These are phyloP conservation scores for Spea multiplicata DNA, from an alignment of 2,113 vertebrate species.

Conservation along the genomic window DNA sequence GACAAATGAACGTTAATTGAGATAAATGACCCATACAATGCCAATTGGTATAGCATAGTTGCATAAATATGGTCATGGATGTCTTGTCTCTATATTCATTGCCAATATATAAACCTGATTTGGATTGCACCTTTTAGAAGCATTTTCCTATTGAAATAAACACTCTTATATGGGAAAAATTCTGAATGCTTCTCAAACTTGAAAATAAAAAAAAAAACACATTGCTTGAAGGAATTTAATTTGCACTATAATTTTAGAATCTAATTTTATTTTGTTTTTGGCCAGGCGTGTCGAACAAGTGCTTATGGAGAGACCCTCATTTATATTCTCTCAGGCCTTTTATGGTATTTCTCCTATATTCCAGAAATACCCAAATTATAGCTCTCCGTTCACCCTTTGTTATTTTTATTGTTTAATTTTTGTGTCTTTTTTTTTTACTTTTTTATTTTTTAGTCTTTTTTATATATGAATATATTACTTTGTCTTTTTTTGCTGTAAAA, in stretches of 20 bases:
- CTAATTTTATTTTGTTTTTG: conserved; percentile 64
- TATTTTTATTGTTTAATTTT: conserved; percentile 55
- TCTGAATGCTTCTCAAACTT: conserved; percentile 55
- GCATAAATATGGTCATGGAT: conserved; percentile 13
- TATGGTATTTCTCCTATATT: conserved; percentile 83
- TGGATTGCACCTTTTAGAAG: conserved; percentile 36
- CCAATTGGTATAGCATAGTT: conserved; percentile 6
- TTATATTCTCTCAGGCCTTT: conserved; percentile 80
- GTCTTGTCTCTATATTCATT: neutral
- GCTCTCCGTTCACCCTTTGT: conserved; percentile 77
- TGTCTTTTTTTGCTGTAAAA: conserved; percentile 90
- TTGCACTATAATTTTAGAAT: conserved; percentile 68
- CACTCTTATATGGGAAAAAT: conserved; percentile 17
- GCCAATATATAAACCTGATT: conserved; percentile 30
- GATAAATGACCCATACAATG: conserved; percentile 21
- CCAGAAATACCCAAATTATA: conserved; percentile 81
- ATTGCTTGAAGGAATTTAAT: conserved; percentile 74
- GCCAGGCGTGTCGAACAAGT: conserved; percentile 76
- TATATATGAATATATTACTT: conserved; percentile 80
- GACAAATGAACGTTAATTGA: conserved; percentile 18
- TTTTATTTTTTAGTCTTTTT: conserved; percentile 72
- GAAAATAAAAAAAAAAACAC: conserved; percentile 27
- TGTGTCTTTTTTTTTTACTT: conserved; percentile 82
- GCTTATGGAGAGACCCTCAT: conserved; percentile 71
- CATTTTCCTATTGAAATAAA: conserved; percentile 4